Evolutionary conservation across 2,113 vertebrate species (phyloP), one percentile per base, ranked within the genome.

Genomic region (Etheostoma spectabile): DNA sequence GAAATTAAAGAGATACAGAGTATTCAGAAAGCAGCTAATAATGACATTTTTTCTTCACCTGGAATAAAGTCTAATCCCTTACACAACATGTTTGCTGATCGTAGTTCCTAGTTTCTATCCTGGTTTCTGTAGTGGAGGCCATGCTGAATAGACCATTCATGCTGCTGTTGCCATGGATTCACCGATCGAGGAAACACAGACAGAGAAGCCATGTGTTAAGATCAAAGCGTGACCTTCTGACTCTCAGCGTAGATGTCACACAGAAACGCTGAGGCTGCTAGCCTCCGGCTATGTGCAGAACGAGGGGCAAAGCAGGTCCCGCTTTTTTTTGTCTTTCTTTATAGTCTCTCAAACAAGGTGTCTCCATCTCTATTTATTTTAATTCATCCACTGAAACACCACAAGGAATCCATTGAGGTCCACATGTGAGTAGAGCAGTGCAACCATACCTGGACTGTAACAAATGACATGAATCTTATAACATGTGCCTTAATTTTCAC

Each of bases 111-210:
- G 27, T 27, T 27, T 3, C 27, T 27, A 27, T 27, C 27, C 14
- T 27, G 27, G 56, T 59, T 74, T 79, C 55, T 74, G 49, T n/a
- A 53, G 60, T 60, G 46, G 60, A 63, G 27, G 35, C 55, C 65
- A 62, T 49, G 61, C 66, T 76, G 53, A 85, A 61, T 78, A 78
- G 53, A 76, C 62, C 64, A 77, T 84, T 74, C 62, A 84, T 53
- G 52, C 70, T 48, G 48, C 72, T 30, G 77, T 87, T 88, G 76
- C 84, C 77, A 88, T 83, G 76, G 85, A 83, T 71, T 73, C 65
- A 42, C 48, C 24, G 64, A 53, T 46, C 4, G 35, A 69, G 46
- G 45, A 73, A 69, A 76, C n/a, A n/a, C 19, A 72, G 68, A 83
- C 61, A 84, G 65, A 74, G 42, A 74, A 56, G 61, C 72, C n/a